Evolutionary conservation across 2,888 invertebrate genomes (phyloP).

Genomic region (Meta bourneti): DNA sequence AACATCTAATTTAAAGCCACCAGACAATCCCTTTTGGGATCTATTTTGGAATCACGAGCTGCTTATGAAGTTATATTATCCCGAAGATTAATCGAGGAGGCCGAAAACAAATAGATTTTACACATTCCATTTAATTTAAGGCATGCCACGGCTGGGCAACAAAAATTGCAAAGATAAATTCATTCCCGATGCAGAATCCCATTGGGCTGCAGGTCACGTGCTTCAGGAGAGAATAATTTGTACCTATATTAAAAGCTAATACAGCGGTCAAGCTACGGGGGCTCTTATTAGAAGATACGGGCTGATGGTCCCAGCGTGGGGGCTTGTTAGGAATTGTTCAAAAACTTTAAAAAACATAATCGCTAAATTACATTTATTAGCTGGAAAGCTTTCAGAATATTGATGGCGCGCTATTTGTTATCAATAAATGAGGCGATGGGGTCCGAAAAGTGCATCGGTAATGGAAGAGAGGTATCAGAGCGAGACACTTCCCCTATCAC

Average conservation of each 20-base stretch:
- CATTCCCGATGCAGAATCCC: background rate
- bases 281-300: conserved; percentile 52
- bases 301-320: background rate
- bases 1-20: conserved; percentile 60
- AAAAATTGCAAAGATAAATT: conserved; percentile 43
- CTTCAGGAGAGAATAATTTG: conserved; percentile 26
- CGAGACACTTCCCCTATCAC: conserved; percentile 12
- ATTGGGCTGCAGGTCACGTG: conserved; percentile 52
- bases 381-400: conserved; percentile 66
- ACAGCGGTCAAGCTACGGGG: conserved; percentile 57
- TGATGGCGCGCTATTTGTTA: conserved; percentile 73
- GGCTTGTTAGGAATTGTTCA: conserved; percentile 59
- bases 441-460: conserved; percentile 32
- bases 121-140: conserved; percentile 67
- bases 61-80: conserved; percentile 45
- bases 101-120: conserved; percentile 27
- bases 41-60: conserved; percentile 55
- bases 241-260: conserved; percentile 63
- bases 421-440: conserved; percentile 69
- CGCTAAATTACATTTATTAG: conserved; percentile 66
- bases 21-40: conserved; percentile 7
- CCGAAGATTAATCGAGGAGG: conserved; percentile 38
- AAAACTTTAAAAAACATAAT: conserved; percentile 57
- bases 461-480: conserved; percentile 54
- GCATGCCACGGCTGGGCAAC: background rate